A percentile compares a stretch with the other conserved stretches of the same genome.
Evolutionary conservation across 2,113 vertebrate genomes (phyloP).

Genomic region (Anoplopoma fimbria): DNA sequence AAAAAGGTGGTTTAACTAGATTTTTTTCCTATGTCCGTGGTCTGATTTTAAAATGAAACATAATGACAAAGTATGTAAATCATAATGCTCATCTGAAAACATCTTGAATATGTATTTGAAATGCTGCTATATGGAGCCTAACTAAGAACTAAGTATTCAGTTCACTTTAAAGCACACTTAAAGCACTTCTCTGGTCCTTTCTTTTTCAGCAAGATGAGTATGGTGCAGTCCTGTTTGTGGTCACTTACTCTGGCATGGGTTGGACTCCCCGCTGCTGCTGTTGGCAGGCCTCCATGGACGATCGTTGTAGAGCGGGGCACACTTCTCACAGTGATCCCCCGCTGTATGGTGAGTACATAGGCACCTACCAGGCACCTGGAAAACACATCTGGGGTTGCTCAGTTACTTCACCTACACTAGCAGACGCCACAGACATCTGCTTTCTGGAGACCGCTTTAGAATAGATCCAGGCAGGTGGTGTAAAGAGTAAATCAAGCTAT

Average conservation of each 20-base stretch:
- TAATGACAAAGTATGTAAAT: background rate
- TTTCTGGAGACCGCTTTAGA: conserved; percentile 34
- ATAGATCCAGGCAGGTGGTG: conserved; percentile 30
- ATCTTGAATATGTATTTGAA: background rate
- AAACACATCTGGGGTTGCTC: conserved; percentile 55
- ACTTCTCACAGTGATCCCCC: conserved; percentile 90
- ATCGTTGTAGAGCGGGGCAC: conserved; percentile 87
- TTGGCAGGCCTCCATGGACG: conserved; percentile 90
- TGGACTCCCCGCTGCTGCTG: conserved; percentile 87
- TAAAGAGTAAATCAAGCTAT: conserved; percentile 28
- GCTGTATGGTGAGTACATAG: conserved; percentile 90
- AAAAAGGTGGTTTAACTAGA: background rate
- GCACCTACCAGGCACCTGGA: conserved; percentile 87
- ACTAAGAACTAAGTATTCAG: background rate
- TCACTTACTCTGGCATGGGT: conserved; percentile 90
- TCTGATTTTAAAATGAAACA: background rate
- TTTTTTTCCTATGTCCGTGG: background rate
- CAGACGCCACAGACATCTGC: conserved; percentile 37
- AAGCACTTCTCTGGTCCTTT: background rate
- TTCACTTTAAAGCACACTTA: background rate
- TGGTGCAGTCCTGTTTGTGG: background rate
- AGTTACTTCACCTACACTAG: conserved; percentile 34
- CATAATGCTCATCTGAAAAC: background rate
- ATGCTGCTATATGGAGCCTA: background rate
- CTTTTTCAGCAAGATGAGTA: background rate